Evolutionary conservation across 2,888 invertebrate species (phyloP), one percentile per base, ranked within the genome.

Genomic region (Notodonta dromedarius): DNA sequence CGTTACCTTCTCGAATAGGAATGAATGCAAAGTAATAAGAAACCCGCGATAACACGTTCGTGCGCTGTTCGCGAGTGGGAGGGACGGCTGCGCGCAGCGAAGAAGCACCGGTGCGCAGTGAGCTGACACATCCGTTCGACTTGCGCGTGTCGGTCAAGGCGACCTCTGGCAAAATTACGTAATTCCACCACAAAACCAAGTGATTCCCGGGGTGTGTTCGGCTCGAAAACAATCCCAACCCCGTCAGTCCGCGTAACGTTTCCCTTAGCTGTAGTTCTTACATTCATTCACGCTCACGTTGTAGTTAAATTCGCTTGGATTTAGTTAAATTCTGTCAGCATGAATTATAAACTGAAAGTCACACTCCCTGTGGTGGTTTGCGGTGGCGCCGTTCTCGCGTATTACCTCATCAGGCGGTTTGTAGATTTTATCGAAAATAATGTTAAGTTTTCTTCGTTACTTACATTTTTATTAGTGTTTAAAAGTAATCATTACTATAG

Each of bases 381-480:
- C 84, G 93, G 93, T 83, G 92, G 93, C 72, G 93, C 93, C 71
- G 93, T 93, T 78, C 88, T 93, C 76, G 91, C 90, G 67, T 93
- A 91, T 91, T 93, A 93, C 89, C 90, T 93, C 91, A 93, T 93
- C 85, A 88, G 90, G 88, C 91, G 93, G 93, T 93, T 90, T 79
- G 93, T 93, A 91, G 76, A 72, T 71, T 78, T 78, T 74, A 58
- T 68, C 61, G 60, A 71, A 65, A 72, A 64, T 61, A 72, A 64
- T 61, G 58, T 58, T 63, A 60, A 57, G 32, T 67, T 61, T 59
- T 59, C 53, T 58, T 61, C 57, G 44, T 24, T 57, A 42, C 56
- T 57, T 56, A 35, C 54, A 39, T 32, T 58, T 55, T 48, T 46
- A n/a, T n/a, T 46, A 48, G n/a, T 35, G 35, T 35, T 35, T 35